phyloP scores from a whole-genome alignment of 2,797 vertebrate species.

The Onychomys torridus region DNA sequence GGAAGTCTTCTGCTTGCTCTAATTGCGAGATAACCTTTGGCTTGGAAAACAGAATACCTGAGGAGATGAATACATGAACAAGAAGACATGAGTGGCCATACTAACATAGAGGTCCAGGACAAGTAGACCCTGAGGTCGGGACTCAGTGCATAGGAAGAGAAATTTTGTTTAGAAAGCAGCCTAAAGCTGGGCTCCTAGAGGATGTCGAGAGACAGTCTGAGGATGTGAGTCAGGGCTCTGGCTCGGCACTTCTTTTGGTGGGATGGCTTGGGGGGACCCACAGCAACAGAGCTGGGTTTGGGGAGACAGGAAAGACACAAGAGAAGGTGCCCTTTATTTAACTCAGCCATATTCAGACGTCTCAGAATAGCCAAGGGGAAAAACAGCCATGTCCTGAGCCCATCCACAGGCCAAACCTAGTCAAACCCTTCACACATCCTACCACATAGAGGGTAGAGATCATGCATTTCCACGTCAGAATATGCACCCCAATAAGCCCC shows the following conservation, averaged over 20 bases:
- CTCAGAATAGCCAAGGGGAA: neutral
- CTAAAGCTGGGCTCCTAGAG: neutral
- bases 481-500: neutral
- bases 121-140: neutral
- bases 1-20: constrained; percentile 70
- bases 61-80: neutral
- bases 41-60: constrained; percentile 78
- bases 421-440: neutral
- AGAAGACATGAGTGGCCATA: neutral
- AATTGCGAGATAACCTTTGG: constrained; percentile 77
- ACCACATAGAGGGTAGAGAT: neutral
- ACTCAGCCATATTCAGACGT: neutral
- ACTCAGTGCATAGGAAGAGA: neutral
- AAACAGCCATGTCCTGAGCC: neutral
- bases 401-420: neutral
- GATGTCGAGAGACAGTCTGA: neutral
- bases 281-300: neutral
- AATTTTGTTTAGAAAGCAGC: neutral
- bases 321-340: neutral
- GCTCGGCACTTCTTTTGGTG: neutral
- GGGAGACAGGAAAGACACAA: neutral
- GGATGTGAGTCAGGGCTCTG: neutral
- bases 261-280: neutral
- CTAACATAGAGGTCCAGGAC: neutral
- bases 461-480: neutral